These are phyloP conservation scores for Morone saxatilis DNA, from an alignment of 2,113 vertebrate species.

Conservation along the genomic window DNA sequence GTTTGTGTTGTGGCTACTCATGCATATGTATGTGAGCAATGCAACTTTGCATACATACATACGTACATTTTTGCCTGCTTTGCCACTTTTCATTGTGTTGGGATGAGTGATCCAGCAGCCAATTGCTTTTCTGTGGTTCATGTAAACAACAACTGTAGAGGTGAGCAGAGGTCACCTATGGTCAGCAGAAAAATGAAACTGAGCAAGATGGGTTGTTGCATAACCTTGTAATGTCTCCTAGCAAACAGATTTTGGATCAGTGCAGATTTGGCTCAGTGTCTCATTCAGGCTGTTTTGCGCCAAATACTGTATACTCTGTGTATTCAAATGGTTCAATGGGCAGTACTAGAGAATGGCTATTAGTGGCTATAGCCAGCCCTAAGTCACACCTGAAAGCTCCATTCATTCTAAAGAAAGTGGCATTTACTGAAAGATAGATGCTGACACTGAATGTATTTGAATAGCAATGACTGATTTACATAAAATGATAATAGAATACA, in stretches of 20 bases:
- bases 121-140: slow-evolving; percentile 26
- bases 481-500: not conserved
- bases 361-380: not conserved
- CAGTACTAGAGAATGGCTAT: no score
- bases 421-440: not conserved
- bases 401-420: not conserved
- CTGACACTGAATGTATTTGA: not conserved
- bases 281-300: not conserved
- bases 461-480: not conserved
- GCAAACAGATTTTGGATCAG: slow-evolving; percentile 21
- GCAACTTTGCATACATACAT: no score
- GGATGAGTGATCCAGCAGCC: slow-evolving; percentile 38
- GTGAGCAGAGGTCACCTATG: not conserved
- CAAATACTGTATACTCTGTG: not conserved
- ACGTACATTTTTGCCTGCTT: not conserved
- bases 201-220: slow-evolving; percentile 21
- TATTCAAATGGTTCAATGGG: not conserved
- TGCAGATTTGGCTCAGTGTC: slow-evolving; percentile 14
- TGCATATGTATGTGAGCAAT: slow-evolving; percentile 7
- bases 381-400: not conserved
- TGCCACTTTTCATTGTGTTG: not conserved
- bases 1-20: not conserved
- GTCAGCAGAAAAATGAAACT: not conserved
- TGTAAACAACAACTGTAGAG: slow-evolving; percentile 64
- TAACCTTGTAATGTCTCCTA: not conserved